phyloP scores from a whole-genome alignment of 2,888 invertebrate genomes.

The Rapana venosa region DNA sequence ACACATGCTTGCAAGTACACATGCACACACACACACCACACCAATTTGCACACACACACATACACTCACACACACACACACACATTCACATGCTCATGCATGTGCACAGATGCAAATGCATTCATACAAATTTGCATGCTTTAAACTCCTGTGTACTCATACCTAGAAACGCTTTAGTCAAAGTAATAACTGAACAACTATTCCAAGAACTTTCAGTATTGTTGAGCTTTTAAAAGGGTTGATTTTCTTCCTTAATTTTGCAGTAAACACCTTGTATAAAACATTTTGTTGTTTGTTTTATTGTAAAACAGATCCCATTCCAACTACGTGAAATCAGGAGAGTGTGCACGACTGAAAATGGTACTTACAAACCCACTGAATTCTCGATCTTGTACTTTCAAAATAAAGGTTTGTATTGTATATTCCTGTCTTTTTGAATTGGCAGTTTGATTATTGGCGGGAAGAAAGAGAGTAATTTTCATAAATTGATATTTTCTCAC shows the following conservation, averaged over 20 bases:
- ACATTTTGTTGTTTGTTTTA: background rate
- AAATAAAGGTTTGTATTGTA: conserved; percentile 53
- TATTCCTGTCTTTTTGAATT: background rate
- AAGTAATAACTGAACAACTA: background rate
- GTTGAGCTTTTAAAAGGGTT: background rate
- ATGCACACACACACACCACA: background rate
- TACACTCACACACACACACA: background rate
- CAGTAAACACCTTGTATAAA: background rate
- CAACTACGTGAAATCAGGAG: conserved; percentile 48
- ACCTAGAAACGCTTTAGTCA: background rate
- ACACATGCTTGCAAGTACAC: too few relatives aligned
- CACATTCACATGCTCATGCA: too few relatives aligned
- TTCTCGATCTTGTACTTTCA: conserved; percentile 50
- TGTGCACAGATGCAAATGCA: background rate
- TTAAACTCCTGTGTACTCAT: background rate
- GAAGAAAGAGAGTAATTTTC: too few relatives aligned
- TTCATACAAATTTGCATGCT: background rate
- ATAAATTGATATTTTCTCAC: too few relatives aligned
- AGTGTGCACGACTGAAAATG: conserved; percentile 51
- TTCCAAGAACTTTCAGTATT: background rate
- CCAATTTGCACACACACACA: background rate
- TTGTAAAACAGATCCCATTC: conserved; percentile 47
- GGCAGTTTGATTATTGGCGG: too few relatives aligned
- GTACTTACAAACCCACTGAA: conserved; percentile 57
- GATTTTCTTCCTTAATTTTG: too few relatives aligned